These are phyloP conservation scores for Pocillopora meandrina DNA, from an alignment of 92 coral and sea anemone species.

Conservation along the genomic window DNA sequence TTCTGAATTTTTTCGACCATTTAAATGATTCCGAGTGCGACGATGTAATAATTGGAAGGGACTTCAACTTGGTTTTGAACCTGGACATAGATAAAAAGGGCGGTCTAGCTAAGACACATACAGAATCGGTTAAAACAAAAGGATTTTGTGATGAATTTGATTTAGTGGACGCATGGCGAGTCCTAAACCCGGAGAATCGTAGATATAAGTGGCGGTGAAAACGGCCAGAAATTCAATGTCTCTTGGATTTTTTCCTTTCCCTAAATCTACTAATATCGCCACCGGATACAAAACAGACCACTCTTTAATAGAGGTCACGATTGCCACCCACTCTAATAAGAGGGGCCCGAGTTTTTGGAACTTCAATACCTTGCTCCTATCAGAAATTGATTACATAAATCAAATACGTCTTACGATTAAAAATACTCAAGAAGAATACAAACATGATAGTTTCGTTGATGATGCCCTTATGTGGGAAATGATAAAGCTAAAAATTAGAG, in stretches of 20 bases:
- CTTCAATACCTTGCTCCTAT: not conserved
- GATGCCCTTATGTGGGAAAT: too few relatives aligned
- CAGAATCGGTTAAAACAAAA: not conserved
- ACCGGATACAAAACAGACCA: too few relatives aligned
- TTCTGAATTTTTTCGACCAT: not conserved
- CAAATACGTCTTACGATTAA: not conserved
- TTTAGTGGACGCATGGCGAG: constrained; percentile 12
- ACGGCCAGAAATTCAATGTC: not conserved
- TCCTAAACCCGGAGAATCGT: not conserved
- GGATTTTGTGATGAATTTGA: constrained; percentile 1
- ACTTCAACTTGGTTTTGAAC: too few relatives aligned
- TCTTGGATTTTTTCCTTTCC: too few relatives aligned
- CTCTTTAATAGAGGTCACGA: not conserved
- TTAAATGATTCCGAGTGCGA: not conserved
- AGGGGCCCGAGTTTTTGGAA: not conserved
- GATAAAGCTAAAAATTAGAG: too few relatives aligned
- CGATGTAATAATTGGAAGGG: too few relatives aligned
- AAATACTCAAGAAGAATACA: too few relatives aligned
- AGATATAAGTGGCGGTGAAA: not conserved
- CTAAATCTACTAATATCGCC: too few relatives aligned
- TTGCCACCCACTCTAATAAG: not conserved
- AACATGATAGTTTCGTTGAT: not conserved
- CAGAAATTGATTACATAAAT: not conserved
- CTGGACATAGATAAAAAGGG: too few relatives aligned
- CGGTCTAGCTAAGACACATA: too few relatives aligned